Conservation (phyloP, 2,888 invertebrate genomes). For the Clivina fossor region DNA sequence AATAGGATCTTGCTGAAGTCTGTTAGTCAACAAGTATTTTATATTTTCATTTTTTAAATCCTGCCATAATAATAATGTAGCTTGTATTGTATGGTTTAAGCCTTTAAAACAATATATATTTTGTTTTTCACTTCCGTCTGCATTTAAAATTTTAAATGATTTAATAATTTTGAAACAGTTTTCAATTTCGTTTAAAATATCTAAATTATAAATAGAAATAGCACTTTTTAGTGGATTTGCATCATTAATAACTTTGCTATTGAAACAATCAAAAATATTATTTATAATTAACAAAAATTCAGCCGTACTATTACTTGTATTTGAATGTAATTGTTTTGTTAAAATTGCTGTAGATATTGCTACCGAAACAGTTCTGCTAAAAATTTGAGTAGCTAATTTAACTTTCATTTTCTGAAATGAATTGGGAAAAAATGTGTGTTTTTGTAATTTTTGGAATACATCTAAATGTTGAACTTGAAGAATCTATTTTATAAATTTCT, state of each 20-base stretch:
- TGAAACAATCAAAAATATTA: conserved; percentile 9
- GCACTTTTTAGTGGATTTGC: conserved; percentile 1
- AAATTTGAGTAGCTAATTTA: conserved; percentile 13
- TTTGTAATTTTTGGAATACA: conserved; percentile 9
- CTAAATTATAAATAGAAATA: background rate
- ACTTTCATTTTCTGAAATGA: conserved; percentile 19
- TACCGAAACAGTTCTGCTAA: conserved; percentile 2
- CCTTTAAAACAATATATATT: conserved; percentile 18
- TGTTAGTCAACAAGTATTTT: conserved; percentile 15
- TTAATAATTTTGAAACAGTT: background rate
- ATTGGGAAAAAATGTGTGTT: conserved; percentile 7
- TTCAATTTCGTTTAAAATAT: background rate
- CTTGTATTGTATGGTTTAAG: conserved; percentile 2
- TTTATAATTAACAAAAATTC: conserved; percentile 10
- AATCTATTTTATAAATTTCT: conserved; percentile 8
- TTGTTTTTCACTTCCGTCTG: conserved; percentile 8
- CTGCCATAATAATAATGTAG: conserved; percentile 12
- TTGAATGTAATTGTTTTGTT: conserved; percentile 9
- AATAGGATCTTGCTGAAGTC: conserved; percentile 18
- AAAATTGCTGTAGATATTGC: conserved; percentile 13
- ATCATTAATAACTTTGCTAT: conserved; percentile 10
- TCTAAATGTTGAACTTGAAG: conserved; percentile 7
- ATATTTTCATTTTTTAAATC: conserved; percentile 10
- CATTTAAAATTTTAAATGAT: conserved; percentile 16
- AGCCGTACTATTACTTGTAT: conserved; percentile 2